A percentile compares a stretch with the other conserved stretches of the same genome.
These are phyloP conservation scores for Sarcophaga caerulescens DNA, from an alignment of 2,888 invertebrate species.

Conservation along the genomic window DNA sequence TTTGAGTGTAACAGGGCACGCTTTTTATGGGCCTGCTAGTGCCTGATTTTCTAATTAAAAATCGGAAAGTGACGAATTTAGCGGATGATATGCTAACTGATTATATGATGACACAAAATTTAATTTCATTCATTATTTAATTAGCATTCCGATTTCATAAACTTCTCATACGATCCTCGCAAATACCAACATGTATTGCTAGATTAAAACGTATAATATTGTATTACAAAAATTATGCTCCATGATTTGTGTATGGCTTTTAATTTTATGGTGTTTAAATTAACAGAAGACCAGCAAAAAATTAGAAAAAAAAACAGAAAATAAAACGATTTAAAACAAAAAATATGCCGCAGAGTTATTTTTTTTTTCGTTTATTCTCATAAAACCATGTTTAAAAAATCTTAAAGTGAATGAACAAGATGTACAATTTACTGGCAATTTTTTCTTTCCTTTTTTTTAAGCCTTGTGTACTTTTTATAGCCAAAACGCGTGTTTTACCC, in stretches of 20 bases:
- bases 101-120: too few species aligned
- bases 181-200: not conserved
- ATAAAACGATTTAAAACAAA: not conserved
- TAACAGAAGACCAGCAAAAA: not conserved
- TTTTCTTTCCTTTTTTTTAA: not conserved
- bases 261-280: slow-evolving; percentile 18
- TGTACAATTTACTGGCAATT: not conserved
- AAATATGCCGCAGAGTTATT: slow-evolving; percentile 12
- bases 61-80: too few species aligned
- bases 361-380: not conserved
- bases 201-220: not conserved
- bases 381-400: not conserved
- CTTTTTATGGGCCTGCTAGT: too few species aligned
- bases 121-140: too few species aligned
- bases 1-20: too few species aligned
- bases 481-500: slow-evolving; percentile 20
- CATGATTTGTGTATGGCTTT: not conserved
- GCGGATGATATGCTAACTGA: too few species aligned
- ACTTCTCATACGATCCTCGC: not conserved
- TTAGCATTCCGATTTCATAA: not conserved
- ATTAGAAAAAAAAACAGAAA: too few species aligned
- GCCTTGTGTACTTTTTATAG: slow-evolving; percentile 1
- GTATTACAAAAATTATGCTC: slow-evolving; percentile 12
- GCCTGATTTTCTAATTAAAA: too few species aligned
- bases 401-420: not conserved